Evolutionary conservation across 2,797 vertebrate genomes (phyloP).

Genomic region (Chaunax sp.): DNA sequence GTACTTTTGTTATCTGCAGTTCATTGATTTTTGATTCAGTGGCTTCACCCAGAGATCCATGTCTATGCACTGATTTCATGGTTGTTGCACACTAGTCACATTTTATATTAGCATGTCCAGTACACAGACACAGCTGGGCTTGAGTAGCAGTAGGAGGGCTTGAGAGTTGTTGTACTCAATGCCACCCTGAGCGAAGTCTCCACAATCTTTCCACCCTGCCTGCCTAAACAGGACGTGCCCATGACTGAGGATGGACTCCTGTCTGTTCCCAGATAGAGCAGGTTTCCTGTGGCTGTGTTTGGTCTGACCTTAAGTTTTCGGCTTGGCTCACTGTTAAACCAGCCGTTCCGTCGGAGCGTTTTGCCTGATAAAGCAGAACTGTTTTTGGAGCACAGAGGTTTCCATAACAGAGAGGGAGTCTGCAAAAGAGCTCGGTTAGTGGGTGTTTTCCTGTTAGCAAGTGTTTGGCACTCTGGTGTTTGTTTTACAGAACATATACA

Average conservation of each 20-base stretch:
- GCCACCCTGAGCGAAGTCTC: slow-evolving; percentile 10
- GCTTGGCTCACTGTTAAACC: slow-evolving; percentile 46
- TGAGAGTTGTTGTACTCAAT: slow-evolving; percentile 3
- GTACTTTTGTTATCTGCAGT: slow-evolving; percentile 13
- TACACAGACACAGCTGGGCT: slow-evolving; percentile 9
- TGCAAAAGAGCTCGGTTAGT: slow-evolving; percentile 44
- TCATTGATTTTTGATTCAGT: slow-evolving; percentile 32
- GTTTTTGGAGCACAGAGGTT: slow-evolving; percentile 76
- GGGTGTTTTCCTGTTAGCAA: slow-evolving; percentile 66
- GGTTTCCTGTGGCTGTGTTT: slow-evolving; percentile 68
- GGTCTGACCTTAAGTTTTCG: slow-evolving; percentile 38
- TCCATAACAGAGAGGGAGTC: slow-evolving; percentile 74
- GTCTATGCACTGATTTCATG: slow-evolving; percentile 19
- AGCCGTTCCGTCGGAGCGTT: slow-evolving; percentile 59
- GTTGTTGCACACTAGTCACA: slow-evolving; percentile 42
- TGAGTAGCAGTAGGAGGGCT: not conserved
- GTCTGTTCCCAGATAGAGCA: slow-evolving; percentile 62
- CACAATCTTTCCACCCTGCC: slow-evolving; percentile 50
- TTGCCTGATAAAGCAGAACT: slow-evolving; percentile 62
- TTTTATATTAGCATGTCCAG: slow-evolving; percentile 29
- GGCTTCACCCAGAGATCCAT: not conserved
- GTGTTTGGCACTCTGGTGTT: slow-evolving; percentile 52
- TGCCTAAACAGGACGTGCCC: slow-evolving; percentile 70
- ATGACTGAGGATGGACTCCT: slow-evolving; percentile 43
- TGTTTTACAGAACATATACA: slow-evolving; percentile 35